A percentile compares a stretch with the other conserved stretches of the same genome.
Evolutionary conservation across 2,113 vertebrate genomes (phyloP).

Genomic region (Vulpes lagopus): DNA sequence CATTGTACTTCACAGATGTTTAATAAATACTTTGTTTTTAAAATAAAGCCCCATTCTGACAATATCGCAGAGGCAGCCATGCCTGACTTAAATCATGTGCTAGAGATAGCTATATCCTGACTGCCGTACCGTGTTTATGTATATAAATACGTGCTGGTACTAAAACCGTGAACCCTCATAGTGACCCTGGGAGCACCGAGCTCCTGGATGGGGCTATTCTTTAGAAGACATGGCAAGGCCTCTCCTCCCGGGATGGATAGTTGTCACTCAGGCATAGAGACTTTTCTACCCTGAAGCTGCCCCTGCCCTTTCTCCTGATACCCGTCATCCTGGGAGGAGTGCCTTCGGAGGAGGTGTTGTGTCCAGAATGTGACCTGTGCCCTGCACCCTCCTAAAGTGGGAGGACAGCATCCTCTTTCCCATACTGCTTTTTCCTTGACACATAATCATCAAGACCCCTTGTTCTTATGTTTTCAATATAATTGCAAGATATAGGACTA

Average conservation of each 20-base stretch:
- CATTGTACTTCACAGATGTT: background rate
- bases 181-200: background rate
- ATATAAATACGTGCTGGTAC: fast-evolving
- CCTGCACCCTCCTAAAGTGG: background rate
- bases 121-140: fast-evolving
- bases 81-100: background rate
- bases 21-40: background rate
- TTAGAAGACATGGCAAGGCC: fast-evolving
- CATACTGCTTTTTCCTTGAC: background rate
- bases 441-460: background rate
- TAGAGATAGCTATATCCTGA: background rate
- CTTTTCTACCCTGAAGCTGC: background rate
- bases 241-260: fast-evolving
- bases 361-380: background rate
- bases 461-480: background rate
- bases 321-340: fast-evolving
- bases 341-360: too few species aligned
- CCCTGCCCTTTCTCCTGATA: background rate
- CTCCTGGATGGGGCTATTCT: background rate
- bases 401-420: background rate
- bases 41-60: background rate
- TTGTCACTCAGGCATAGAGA: background rate
- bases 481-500: background rate
- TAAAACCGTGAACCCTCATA: background rate
- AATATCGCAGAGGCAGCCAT: background rate